phyloP scores from a whole-genome alignment of 2,797 vertebrate genomes.

The Lophotriccus pileatus region DNA sequence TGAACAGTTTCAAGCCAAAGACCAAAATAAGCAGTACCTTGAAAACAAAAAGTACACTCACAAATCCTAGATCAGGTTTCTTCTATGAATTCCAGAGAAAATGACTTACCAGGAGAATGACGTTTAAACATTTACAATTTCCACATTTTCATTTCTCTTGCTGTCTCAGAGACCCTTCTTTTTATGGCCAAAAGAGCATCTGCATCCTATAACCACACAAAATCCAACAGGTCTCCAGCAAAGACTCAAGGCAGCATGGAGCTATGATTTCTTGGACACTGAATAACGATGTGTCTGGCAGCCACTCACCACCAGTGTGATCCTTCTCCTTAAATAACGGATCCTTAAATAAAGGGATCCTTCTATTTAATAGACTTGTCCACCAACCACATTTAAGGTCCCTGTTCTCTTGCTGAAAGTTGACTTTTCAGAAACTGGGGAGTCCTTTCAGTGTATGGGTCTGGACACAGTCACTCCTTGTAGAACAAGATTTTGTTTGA shows the following conservation, averaged over 20 bases:
- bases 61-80: not conserved
- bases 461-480: not conserved
- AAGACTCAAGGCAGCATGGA: not conserved
- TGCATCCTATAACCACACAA: not conserved
- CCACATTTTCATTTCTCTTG: not conserved
- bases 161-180: not conserved
- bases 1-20: not conserved
- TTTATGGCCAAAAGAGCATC: not conserved
- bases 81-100: not conserved
- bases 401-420: not conserved
- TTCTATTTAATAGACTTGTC: not conserved
- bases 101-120: not conserved
- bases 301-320: rapidly evolving
- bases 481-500: not conserved
- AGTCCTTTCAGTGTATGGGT: not conserved
- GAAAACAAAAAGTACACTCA: not conserved
- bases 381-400: not conserved
- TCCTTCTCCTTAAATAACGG: not conserved
- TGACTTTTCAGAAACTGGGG: not conserved
- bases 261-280: not conserved
- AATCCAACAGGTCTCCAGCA: not conserved
- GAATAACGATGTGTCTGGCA: not conserved
- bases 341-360: not conserved
- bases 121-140: not conserved
- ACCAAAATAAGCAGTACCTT: not conserved